Base-by-base conservation (phyloP, 2,888 invertebrate genomes). In the Drosophila affinis region DNA sequence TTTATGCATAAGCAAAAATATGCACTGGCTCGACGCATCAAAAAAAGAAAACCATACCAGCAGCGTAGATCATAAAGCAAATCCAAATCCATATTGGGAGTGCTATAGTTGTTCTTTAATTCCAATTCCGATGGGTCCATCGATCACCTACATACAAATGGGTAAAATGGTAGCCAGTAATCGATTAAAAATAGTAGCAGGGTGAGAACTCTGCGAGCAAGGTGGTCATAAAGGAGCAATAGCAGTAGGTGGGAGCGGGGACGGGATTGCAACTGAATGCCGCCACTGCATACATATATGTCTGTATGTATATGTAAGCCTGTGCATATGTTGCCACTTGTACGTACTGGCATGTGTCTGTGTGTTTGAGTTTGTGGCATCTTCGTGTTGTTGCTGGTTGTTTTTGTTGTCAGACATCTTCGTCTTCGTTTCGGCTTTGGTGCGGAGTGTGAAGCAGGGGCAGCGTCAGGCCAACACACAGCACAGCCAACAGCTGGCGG, bases 261-360 rank as follows among this genome's bases (percentile, higher is more conserved):
- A 39, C 7, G n/a, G 39, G 5, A 39, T 7, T 39, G 39, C 39
- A 39, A 39, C 39, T n/a, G n/a, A 14, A n/a, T 39, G 39, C 39
- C 39, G 39, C 39, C 39, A 14, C 14, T n/a, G 39, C 39, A 39
- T 39, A 39, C 24, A 54, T 9, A 0, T 27, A 27, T 27, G 27
- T 39, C 3, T 21, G 21, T 68, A 56, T 62, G 67, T 47, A 48
- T 21, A 21, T 54, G 3, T 46, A 56, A 72, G 56, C 46, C 75
- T 70, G 59, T 78, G 79, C 77, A 77, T 81, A 87, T 83, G 79
- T 79, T 83, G 86, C 82, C 79, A 87, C 73, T 72, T 71, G 34
- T 34, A 34, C 39, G 39, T 14, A 39, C 39, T 7, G 6, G 39
- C 14, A 39, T 39, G 39, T 39, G 39, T 14, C 6, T 39, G 39